Percentiles rank a stretch among this genome's conserved stretches.
These are phyloP conservation scores for Ceratosolen fusciceps DNA, from an alignment of 1,140 invertebrate species.

Conservation along the genomic window DNA sequence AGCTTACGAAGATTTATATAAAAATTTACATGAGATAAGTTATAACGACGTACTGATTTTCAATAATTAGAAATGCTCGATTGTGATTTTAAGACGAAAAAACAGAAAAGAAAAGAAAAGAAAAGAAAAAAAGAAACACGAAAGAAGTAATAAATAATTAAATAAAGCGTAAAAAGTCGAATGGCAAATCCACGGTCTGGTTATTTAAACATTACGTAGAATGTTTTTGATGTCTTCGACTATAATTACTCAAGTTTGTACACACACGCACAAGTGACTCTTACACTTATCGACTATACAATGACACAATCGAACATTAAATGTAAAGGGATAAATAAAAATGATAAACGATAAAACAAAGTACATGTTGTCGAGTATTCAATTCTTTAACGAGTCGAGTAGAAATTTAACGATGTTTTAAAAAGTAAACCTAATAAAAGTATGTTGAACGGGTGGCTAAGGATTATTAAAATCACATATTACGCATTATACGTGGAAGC, in stretches of 20 bases:
- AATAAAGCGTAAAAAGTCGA: constrained; percentile 26
- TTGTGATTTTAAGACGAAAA: not conserved
- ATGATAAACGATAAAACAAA: constrained; percentile 60
- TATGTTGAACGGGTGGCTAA: constrained; percentile 9
- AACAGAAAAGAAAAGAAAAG: not conserved
- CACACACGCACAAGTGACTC: constrained; percentile 69
- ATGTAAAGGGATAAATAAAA: constrained; percentile 57
- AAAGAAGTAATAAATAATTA: too few relatives aligned
- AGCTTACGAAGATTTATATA: constrained; percentile 3
- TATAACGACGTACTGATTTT: not conserved
- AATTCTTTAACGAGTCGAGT: constrained; percentile 69
- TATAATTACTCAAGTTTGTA: constrained; percentile 71
- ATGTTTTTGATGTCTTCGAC: constrained; percentile 72
- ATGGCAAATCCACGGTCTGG: constrained; percentile 62
- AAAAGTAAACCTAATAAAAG: constrained; percentile 32
- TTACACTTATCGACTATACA: constrained; percentile 63
- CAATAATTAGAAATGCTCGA: not conserved
- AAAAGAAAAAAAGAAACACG: too few relatives aligned
- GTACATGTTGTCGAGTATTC: constrained; percentile 70
- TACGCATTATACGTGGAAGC: constrained; percentile 18
- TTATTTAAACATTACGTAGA: constrained; percentile 70
- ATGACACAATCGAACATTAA: constrained; percentile 63
- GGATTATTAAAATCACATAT: constrained; percentile 2
- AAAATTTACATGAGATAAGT: not conserved
- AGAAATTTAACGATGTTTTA: constrained; percentile 59